These are phyloP conservation scores for Zophobas atratus DNA, from an alignment of 1,140 invertebrate genomes.

Conservation along the genomic window DNA sequence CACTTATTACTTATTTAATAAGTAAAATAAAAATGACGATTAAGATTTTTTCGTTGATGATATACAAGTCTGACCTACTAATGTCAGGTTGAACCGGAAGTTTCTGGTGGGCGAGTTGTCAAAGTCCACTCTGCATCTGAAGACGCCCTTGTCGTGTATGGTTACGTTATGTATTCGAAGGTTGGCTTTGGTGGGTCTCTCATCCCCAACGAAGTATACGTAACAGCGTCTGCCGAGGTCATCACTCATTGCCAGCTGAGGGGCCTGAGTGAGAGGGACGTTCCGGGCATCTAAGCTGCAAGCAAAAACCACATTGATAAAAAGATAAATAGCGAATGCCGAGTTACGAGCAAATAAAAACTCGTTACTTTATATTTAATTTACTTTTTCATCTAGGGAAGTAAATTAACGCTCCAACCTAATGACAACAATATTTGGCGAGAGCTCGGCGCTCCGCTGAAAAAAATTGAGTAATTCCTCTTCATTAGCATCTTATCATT, in stretches of 20 bases:
- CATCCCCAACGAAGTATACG: conserved; percentile 78
- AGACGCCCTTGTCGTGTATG: conserved; percentile 83
- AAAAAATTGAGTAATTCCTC: conserved; percentile 23
- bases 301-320: conserved; percentile 56
- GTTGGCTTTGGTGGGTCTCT: conserved; percentile 77
- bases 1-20: no score
- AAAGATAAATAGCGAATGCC: conserved; percentile 42
- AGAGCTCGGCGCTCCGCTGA: neutral
- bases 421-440: conserved; percentile 25
- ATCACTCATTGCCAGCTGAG: conserved; percentile 82
- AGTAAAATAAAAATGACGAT: neutral
- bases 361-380: conserved; percentile 39
- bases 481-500: conserved; percentile 36
- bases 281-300: conserved; percentile 84
- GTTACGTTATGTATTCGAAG: conserved; percentile 82
- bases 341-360: conserved; percentile 24
- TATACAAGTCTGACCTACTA: conserved; percentile 79
- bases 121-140: conserved; percentile 89
- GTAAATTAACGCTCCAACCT: conserved; percentile 12
- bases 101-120: conserved; percentile 88
- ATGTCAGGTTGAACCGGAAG: conserved; percentile 86
- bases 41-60: neutral
- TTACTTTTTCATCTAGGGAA: conserved; percentile 27
- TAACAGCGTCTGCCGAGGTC: conserved; percentile 81
- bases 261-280: conserved; percentile 73